Evolutionary conservation across 2,113 vertebrate genomes (phyloP).

Genomic region (Lynx canadensis): DNA sequence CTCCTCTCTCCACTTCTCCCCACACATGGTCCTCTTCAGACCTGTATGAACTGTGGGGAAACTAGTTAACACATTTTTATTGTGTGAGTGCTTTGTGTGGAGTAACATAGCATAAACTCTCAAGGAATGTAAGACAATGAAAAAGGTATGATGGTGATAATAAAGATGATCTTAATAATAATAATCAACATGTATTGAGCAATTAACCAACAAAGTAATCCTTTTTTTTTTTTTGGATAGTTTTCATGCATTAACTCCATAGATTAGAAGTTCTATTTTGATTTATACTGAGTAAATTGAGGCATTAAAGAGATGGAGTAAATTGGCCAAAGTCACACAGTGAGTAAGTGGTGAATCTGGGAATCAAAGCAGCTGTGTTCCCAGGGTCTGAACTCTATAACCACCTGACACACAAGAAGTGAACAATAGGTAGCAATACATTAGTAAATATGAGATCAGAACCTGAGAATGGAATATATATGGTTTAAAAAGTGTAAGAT

Average conservation of each 20-base stretch:
- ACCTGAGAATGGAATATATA: too few species aligned
- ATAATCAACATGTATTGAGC: not conserved
- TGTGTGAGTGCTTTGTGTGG: not conserved
- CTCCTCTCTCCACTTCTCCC: not conserved
- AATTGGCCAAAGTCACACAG: not conserved
- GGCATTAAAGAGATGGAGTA: not conserved
- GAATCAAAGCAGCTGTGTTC: not conserved
- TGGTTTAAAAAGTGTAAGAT: not conserved
- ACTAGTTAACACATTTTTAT: not conserved
- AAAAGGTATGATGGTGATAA: not conserved
- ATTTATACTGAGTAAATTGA: not conserved
- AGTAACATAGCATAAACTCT: not conserved
- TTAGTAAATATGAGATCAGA: not conserved
- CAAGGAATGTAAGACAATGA: not conserved
- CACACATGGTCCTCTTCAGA: not conserved
- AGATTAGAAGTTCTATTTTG: not conserved
- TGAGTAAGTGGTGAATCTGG: fast-evolving
- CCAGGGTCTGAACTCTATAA: not conserved
- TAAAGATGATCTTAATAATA: not conserved
- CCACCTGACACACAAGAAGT: not conserved
- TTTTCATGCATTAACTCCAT: not conserved
- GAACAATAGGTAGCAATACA: not conserved
- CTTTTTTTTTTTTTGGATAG: too few species aligned
- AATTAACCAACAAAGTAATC: not conserved
- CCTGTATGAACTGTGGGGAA: not conserved